Evolutionary conservation across 2,888 invertebrate species (phyloP), one percentile per base, ranked within the genome.

Genomic region (Gymnocheta viridis): DNA sequence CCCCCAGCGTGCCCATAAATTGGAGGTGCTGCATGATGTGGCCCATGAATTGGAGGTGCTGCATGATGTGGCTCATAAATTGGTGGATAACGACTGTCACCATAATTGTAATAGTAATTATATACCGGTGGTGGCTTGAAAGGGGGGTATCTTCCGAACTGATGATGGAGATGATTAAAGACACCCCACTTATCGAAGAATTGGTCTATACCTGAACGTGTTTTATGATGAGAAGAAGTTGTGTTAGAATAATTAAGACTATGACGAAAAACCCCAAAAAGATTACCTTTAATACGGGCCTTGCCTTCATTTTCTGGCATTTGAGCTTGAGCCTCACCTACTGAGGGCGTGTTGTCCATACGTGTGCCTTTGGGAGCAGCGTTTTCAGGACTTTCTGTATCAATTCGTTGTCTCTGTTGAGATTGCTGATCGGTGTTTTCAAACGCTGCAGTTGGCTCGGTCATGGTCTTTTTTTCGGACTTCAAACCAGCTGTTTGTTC

Each of bases 211-310:
- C 70, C 86, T 85, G 84, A 66, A 60, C 77, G 76, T 22, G 47
- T 76, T 41, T 72, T 70, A 24, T 76, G 67, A 19, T 77, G 58
- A 73, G 82, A 81, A 83, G 87, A 80, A 66, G 82, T 76, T 72
- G 49, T 54, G 29, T 82, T 80, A 70, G 86, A 85, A 35, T 54
- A 4, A 51, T 49, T 73, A 47, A 66, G 85, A 73, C 78, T 87
- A 62, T 81, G 64, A 70, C 85, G 88, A 58, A 89, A 87, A 76
- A 90, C 88, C 29, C 89, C 91, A 87, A 87, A 90, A 70, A 91
- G 88, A 87, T 91, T 91, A 90, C 91, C 91, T 90, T 90, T 90
- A 19, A 67, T 85, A 2, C 90, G 88, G 4, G 86, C 88, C 67
- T 80, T 82, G 14, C 85, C 87, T 12, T 77, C 86, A 19, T 86